Evolutionary conservation across 2,113 vertebrate species (phyloP).

Genomic region (Butastur rufipennis): DNA sequence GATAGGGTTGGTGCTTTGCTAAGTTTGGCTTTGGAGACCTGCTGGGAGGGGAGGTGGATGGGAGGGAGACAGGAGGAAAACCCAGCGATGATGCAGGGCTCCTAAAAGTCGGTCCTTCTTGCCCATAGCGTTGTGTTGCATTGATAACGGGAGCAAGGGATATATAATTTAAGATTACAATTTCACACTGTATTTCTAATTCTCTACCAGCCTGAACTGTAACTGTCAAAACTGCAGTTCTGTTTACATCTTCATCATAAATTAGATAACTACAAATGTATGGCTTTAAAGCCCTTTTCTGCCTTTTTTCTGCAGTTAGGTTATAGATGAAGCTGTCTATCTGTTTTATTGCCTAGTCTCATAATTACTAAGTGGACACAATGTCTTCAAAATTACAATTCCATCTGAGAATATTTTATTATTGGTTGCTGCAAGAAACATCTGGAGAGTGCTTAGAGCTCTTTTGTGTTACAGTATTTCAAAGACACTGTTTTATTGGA

Average conservation of each 20-base stretch:
- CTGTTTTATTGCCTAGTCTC: not conserved
- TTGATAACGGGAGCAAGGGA: rapidly evolving
- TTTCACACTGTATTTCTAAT: not conserved
- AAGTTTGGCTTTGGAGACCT: not conserved
- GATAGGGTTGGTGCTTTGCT: not conserved
- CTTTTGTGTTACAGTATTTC: not conserved
- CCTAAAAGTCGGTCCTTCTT: not conserved
- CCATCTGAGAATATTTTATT: not conserved
- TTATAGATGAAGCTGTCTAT: not conserved
- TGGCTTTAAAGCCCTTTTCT: not conserved
- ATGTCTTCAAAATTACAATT: not conserved
- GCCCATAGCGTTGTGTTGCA: not conserved
- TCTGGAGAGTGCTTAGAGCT: slow-evolving; percentile 1
- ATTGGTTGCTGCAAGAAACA: not conserved
- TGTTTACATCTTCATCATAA: not conserved
- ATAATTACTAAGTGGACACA: not conserved
- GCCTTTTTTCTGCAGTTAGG: not conserved
- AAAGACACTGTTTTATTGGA: not conserved
- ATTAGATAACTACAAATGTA: not conserved
- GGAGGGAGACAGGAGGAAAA: not conserved
- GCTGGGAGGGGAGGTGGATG: not conserved
- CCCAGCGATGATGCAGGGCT: not conserved
- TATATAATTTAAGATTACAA: not conserved
- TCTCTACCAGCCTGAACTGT: not conserved
- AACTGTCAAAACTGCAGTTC: not conserved